A percentile compares a stretch with the other conserved stretches of the same genome.
These are phyloP conservation scores for Artemisiospiza belli DNA, from an alignment of 2,113 vertebrate genomes.

Conservation along the genomic window DNA sequence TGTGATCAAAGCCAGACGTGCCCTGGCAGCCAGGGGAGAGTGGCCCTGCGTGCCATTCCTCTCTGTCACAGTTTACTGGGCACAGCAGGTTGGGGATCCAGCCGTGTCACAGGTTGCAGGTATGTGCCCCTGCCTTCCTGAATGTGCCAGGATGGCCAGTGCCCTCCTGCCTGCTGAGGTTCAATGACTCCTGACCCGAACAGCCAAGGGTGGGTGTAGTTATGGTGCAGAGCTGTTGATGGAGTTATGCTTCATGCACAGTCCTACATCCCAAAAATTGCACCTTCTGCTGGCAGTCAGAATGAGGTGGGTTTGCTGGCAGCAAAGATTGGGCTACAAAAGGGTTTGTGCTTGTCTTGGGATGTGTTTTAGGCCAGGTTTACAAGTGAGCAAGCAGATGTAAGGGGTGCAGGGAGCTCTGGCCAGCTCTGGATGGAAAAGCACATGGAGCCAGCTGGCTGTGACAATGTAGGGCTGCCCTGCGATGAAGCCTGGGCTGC, in stretches of 20 bases:
- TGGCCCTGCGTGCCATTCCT: background rate
- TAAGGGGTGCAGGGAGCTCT: background rate
- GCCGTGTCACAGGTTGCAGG: background rate
- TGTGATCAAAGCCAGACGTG: conserved; percentile 17
- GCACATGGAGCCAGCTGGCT: background rate
- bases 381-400: background rate
- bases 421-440: background rate
- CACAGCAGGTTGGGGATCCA: background rate
- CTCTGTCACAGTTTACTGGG: background rate
- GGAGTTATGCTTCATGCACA: rapidly evolving
- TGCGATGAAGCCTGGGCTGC: background rate
- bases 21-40: background rate
- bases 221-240: background rate
- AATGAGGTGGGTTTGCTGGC: background rate
- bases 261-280: background rate
- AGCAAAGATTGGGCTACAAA: background rate
- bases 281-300: background rate
- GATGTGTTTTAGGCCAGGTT: background rate
- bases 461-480: background rate
- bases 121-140: background rate
- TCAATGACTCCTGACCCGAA: rapidly evolving
- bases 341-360: background rate
- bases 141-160: background rate
- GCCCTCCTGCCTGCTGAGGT: background rate
- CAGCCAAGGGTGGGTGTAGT: background rate